These are phyloP conservation scores for Anas flavirostris DNA, from an alignment of 2,797 vertebrate species.

Conservation along the genomic window DNA sequence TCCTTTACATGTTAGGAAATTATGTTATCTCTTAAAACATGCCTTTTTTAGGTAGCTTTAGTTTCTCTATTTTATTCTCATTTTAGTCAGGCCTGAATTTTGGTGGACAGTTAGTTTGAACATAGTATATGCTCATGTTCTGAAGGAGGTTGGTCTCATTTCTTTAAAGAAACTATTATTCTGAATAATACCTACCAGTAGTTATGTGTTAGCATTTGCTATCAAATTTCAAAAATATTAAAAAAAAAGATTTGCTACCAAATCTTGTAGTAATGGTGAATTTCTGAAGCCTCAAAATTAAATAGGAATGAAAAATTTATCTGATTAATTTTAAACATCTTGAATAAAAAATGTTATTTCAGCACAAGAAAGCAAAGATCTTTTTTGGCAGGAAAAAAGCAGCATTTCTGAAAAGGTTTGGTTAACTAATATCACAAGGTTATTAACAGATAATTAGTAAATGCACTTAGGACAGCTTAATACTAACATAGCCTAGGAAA, in stretches of 20 bases:
- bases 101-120: neutral
- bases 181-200: neutral
- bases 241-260: neutral
- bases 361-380: neutral
- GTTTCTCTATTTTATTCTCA: neutral
- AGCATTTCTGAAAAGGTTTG: neutral
- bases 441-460: constrained; percentile 17
- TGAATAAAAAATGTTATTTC: neutral
- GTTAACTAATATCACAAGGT: neutral
- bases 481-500: neutral
- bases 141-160: neutral
- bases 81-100: neutral
- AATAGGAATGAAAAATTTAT: constrained; percentile 10
- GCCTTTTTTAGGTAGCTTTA: neutral
- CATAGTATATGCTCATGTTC: neutral
- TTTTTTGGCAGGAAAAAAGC: neutral
- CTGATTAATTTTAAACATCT: constrained; percentile 8
- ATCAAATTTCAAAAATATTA: neutral
- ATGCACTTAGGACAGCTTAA: neutral
- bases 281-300: neutral
- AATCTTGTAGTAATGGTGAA: neutral
- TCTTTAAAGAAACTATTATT: neutral
- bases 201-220: neutral
- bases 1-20: neutral
- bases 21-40: neutral